A percentile compares a stretch with the other conserved stretches of the same genome.
phyloP scores from a whole-genome alignment of 1,140 invertebrate genomes.

The Maniola jurtina region DNA sequence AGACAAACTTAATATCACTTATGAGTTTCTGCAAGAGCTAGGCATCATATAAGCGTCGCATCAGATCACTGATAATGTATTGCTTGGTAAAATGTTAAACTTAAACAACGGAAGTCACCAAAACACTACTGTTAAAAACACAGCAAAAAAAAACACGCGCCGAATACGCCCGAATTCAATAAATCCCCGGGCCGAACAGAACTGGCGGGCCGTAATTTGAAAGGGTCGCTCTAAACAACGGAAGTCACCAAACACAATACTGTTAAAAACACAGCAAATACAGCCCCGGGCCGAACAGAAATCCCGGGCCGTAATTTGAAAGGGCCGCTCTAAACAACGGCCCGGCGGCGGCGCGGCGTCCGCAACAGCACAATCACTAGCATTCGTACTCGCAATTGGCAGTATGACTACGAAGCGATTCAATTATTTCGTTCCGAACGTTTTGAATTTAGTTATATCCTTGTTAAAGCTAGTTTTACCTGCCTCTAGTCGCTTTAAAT shows the following conservation, averaged over 20 bases:
- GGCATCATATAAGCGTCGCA: too few relatives aligned
- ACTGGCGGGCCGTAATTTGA: not conserved
- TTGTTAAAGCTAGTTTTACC: not conserved
- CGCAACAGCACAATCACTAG: conserved; percentile 13
- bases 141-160: not conserved
- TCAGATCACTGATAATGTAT: too few relatives aligned
- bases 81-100: too few relatives aligned
- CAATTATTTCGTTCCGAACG: conserved; percentile 20
- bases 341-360: not conserved
- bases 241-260: not conserved
- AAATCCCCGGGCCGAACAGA: not conserved
- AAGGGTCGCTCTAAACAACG: too few relatives aligned
- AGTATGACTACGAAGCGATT: conserved; percentile 19
- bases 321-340: not conserved
- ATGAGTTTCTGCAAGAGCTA: not conserved
- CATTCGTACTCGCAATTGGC: conserved; percentile 17
- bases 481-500: not conserved
- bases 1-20: not conserved
- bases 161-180: not conserved
- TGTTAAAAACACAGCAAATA: not conserved
- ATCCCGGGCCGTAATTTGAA: conserved; percentile 1
- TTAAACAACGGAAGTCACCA: too few relatives aligned
- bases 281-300: not conserved
- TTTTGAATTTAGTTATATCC: conserved; percentile 9
- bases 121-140: not conserved